These are phyloP conservation scores for Galbula dea DNA, from an alignment of 2,113 vertebrate genomes.

Conservation along the genomic window DNA sequence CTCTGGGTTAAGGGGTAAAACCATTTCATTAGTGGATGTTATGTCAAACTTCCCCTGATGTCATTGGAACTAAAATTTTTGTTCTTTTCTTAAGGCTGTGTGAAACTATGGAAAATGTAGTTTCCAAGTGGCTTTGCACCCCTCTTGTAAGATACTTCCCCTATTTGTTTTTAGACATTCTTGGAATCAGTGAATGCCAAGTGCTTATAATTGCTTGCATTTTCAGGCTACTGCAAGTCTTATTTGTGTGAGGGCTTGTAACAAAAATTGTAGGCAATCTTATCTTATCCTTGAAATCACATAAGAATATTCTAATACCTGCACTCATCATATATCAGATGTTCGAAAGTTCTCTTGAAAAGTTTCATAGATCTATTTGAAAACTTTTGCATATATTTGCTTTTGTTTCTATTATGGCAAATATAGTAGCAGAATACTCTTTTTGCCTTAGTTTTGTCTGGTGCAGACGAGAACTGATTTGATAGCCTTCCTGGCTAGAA, in stretches of 20 bases:
- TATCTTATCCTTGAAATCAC: neutral
- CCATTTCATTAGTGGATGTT: neutral
- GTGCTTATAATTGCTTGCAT: neutral
- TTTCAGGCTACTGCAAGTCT: neutral
- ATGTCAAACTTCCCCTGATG: neutral
- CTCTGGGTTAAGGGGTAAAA: neutral
- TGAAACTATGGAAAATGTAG: neutral
- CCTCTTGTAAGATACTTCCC: neutral
- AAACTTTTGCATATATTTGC: neutral
- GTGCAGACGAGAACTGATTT: neutral
- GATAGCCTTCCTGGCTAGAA: neutral
- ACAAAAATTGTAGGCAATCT: neutral
- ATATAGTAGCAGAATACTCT: neutral
- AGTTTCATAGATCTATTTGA: neutral
- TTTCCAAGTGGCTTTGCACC: constrained; percentile 44
- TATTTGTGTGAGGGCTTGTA: neutral
- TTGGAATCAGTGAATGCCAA: neutral
- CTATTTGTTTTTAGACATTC: neutral
- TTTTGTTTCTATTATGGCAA: neutral
- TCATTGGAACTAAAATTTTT: neutral
- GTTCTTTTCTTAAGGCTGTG: neutral
- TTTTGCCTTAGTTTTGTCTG: neutral
- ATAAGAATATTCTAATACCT: neutral
- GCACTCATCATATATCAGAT: no score
- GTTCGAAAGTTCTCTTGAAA: neutral